Base-by-base conservation (phyloP, 2,113 vertebrate genomes). In the Hippocampus comes region DNA sequence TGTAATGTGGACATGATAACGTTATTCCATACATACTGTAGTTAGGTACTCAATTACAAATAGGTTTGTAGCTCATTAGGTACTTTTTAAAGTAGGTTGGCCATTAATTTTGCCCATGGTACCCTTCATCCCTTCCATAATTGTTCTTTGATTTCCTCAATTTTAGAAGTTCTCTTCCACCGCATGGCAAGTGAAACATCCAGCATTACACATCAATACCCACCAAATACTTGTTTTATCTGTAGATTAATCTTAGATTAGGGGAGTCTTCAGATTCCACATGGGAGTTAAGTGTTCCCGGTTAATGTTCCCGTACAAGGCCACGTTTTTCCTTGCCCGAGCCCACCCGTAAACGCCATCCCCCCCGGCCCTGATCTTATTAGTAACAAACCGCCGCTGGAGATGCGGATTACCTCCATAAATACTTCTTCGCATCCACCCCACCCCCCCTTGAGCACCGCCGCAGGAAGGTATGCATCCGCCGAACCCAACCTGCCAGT, bases 401-500 rank as follows among this genome's bases (percentile, higher is more conserved):
- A 81, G 76, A 83, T 76, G 75, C 1, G 79, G 83, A 86, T 90
- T 87, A 83, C 82, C n/a, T 66, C 75, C 82, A 68, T 74, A 76
- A 63, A 80, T 87, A 88, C 80, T 80, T 76, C 71, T 61, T 55
- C 68, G 86, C 68, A 72, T 48, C 73, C 51, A 5, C 49, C 49
- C 49, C 48, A 14, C 72, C 69, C 72, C 72, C 67, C 38, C n/a
- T 61, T 3, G 49, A 79, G 78, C 72, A 12, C 78, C 70, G 49
- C 73, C 67, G 23, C 56, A 83, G 74, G 77, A 84, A 85, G 73
- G 81, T 78, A 81, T 86, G 88, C 77, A 70, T 86, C 87, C 77
- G 72, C 68, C 56, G 14, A 46, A 25, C 71, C 21, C n/a, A 76
- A 81, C 63, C 80, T 76, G 83, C 87, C 81, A 86, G 57, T 71